phyloP scores from a whole-genome alignment of 2,797 vertebrate species.

The Micromesistius poutassou region DNA sequence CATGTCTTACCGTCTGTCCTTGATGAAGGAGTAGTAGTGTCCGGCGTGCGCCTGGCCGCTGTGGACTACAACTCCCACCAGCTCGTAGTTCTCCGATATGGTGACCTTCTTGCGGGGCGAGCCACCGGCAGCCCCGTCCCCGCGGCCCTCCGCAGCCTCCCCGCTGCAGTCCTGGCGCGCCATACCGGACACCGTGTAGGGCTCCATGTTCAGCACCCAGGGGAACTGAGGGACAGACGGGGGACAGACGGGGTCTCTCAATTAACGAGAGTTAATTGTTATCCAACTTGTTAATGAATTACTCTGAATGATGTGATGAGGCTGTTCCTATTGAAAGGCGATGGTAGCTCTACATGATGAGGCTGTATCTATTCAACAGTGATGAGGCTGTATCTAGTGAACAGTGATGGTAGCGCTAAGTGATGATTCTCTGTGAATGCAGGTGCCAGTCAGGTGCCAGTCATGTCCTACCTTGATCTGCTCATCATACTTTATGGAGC shows the following conservation, averaged over 20 bases:
- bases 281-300: too few relatives aligned
- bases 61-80: conserved; percentile 96
- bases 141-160: conserved; percentile 85
- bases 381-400: neutral
- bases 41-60: conserved; percentile 97
- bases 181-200: conserved; percentile 97
- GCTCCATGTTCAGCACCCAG: conserved; percentile 99
- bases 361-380: neutral
- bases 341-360: neutral
- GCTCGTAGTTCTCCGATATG: conserved; percentile 97
- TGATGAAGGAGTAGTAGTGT: conserved; percentile 99
- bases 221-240: conserved; percentile 80
- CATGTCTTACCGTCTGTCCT: conserved; percentile 87
- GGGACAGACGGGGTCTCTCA: neutral
- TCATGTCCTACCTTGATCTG: conserved; percentile 86
- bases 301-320: too few relatives aligned
- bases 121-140: conserved; percentile 78
- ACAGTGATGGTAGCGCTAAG: neutral
- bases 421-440: neutral
- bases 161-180: conserved; percentile 93
- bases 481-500: conserved; percentile 98
- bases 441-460: neutral
- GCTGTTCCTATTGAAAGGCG: too few relatives aligned
- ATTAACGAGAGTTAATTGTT: too few relatives aligned
- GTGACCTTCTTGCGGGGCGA: conserved; percentile 97